Evolutionary conservation across 2,888 invertebrate species (phyloP).

Genomic region (Paralinhomoeus sp.): DNA sequence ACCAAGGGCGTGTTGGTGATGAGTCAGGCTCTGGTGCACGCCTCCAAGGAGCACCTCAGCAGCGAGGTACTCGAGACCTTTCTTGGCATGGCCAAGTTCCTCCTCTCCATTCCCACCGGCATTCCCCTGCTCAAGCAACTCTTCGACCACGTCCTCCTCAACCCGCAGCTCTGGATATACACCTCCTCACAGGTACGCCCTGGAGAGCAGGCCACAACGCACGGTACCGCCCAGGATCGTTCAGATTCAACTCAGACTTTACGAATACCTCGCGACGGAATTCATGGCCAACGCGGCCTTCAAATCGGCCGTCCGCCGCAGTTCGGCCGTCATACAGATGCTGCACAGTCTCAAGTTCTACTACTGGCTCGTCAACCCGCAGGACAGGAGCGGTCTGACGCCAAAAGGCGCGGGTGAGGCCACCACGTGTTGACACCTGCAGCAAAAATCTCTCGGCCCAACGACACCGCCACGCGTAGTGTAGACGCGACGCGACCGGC

Average conservation of each 20-base stretch:
- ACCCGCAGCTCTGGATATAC: slow-evolving; percentile 96
- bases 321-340: slow-evolving; percentile 87
- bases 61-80: slow-evolving; percentile 60
- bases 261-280: slow-evolving; percentile 94
- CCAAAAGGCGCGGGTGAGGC: slow-evolving; percentile 73
- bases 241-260: slow-evolving; percentile 34
- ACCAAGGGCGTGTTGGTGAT: slow-evolving; percentile 94
- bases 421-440: no score
- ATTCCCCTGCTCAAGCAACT: slow-evolving; percentile 45
- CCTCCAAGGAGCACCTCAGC: slow-evolving; percentile 59
- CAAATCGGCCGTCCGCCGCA: slow-evolving; percentile 41
- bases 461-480: no score
- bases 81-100: slow-evolving; percentile 27
- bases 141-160: slow-evolving; percentile 94
- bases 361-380: slow-evolving; percentile 93
- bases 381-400: slow-evolving; percentile 73
- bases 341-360: slow-evolving; percentile 96
- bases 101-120: slow-evolving; percentile 14
- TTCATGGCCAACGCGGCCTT: slow-evolving; percentile 80
- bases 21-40: slow-evolving; percentile 59
- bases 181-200: slow-evolving; percentile 86
- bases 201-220: no score
- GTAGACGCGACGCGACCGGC: slow-evolving; percentile 51
- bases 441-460: no score
- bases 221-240: no score